Evolutionary conservation across 2,888 invertebrate genomes (phyloP), one percentile per base, ranked within the genome.

Genomic region (Xanthorhoe designata): DNA sequence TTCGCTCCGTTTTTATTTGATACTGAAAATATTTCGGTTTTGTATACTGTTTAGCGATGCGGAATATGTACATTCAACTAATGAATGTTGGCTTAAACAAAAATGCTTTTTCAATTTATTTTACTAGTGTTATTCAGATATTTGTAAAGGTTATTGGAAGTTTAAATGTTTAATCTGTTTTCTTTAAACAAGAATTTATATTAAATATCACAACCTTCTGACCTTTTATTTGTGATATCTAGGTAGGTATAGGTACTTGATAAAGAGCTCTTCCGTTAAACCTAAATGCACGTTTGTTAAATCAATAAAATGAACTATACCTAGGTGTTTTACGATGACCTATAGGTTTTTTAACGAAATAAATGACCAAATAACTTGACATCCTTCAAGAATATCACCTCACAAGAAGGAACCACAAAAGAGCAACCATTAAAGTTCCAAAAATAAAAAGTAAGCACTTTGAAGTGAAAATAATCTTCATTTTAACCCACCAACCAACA

Each of bases 1-100:
- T 70, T 66, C 60, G 29, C 17, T 47, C 15, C 18, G 51, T 63
- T 63, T 62, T 76, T 74, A 77, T 80, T 76, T 79, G 73, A 70
- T 74, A 73, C 70, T 75, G 71, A 73, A 73, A 78, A 79, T 77
- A 76, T 74, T 76, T 67, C 63, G 75, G 75, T 78, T 47, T 78
- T 79, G 78, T 81, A 73, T 73, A 71, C 75, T 67, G 70, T 66
- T 76, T 74, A 80, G 72, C 81, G 79, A 80, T 80, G 81, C 82
- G 76, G 81, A 77, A 71, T 74, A 73, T 51, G 63, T 79, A 78
- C 82, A 82, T 81, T 77, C 73, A 64, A 73, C 76, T 84, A 80
- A 85, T 85, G 84, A 82, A 77, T 75, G 74, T 77, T 76, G 50
- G 15, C 71, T 68, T 61, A 50, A 59, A 54, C 24, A 65, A 71